Evolutionary conservation across 2,797 vertebrate species (phyloP).

Genomic region (Cuculus canorus): DNA sequence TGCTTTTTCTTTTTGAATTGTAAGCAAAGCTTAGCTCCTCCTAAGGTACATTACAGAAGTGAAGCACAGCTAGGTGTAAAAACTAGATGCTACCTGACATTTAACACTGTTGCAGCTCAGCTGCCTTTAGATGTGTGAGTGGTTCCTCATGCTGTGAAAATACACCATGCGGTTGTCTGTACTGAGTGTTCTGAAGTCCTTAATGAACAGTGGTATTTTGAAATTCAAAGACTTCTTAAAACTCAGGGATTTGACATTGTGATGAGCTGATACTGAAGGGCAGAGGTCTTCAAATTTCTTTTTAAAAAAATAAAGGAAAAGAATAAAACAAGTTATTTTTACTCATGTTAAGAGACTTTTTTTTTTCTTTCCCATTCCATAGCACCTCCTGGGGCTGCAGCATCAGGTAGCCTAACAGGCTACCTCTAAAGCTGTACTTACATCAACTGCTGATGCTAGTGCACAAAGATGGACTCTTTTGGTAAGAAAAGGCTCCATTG

Average conservation of each 20-base stretch:
- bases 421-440: slow-evolving; percentile 30
- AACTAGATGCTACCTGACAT: neutral
- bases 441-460: neutral
- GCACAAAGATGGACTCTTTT: slow-evolving; percentile 67
- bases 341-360: neutral
- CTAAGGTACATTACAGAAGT: neutral
- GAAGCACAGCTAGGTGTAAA: neutral
- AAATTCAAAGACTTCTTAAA: neutral
- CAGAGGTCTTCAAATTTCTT: neutral
- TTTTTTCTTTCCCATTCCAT: neutral
- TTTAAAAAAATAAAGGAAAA: neutral
- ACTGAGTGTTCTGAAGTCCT: neutral
- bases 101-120: neutral
- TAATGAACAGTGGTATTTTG: neutral
- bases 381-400: neutral
- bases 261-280: neutral
- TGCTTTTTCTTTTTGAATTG: neutral
- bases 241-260: neutral
- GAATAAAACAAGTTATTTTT: neutral
- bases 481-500: slow-evolving; percentile 62
- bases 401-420: slow-evolving; percentile 48
- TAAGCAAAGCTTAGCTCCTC: neutral
- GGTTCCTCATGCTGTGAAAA: neutral
- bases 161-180: neutral
- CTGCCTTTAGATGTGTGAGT: neutral